Evolutionary conservation across 2,113 vertebrate species (phyloP), one percentile per base, ranked within the genome.

Genomic region (Elgaria multicarinata): DNA sequence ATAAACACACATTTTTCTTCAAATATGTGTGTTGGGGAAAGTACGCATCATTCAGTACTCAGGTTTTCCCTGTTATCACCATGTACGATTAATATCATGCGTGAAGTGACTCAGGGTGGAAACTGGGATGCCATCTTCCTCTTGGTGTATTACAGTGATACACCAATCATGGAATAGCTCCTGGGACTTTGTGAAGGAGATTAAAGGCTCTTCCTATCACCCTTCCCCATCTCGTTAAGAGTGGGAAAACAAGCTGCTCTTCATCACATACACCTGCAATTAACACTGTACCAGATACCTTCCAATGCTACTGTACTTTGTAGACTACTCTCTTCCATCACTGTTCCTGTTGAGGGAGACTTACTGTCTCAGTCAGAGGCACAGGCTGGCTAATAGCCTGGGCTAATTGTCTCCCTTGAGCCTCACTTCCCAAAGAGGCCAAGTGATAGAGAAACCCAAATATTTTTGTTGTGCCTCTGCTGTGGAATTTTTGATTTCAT

Each of bases 171-270:
- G 20, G n/a, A 80, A 22, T 18, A 44, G 22, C 26, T 88, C n/a
- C 14, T 31, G 58, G 50, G 67, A 58, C 67, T 44, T 62, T 72
- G 36, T 88, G 87, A 58, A 69, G 66, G 80, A 88, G 26, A 88
- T 82, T 62, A 55, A 53, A 42, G 28, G 16, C 39, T 83, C 55
- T 44, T 58, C 22, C 58, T 87, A 87, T 78, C 86, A 66, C 39
- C 55, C 39, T 72, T 44, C 44, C 22, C 28, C 20, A 58, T 24
- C 39, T 64, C 28, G 74, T 74, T 83, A 82, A 79, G 39, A 46
- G 5, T n/a, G 53, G 79, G 18, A 74, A 36, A 82, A 83, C 58
- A 22, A 67, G 58, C 33, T 26, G 24, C 31, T 67, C 55, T 46
- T 64, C 55, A 58, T 85, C 39, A 64, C 22, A 44, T 64, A 24